Conservation (phyloP, 2,888 invertebrate genomes). For the Anthoptus insignis region DNA sequence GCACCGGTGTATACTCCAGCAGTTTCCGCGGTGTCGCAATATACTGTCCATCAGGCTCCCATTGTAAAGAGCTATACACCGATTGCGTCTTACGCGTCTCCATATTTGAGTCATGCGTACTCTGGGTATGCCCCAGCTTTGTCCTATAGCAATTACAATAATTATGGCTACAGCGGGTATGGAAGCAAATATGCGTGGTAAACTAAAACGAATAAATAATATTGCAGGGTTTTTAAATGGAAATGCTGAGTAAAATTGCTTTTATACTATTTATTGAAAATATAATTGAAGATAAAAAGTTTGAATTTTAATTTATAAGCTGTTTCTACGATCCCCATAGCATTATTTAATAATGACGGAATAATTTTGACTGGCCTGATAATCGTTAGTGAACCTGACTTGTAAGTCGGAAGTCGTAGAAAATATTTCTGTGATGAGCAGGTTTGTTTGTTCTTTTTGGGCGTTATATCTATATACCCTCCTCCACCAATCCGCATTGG, state of each 20-base stretch:
- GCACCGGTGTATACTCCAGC: slow-evolving; percentile 53
- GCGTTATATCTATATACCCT: too few relatives aligned
- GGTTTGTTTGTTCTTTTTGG: too few relatives aligned
- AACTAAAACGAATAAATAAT: slow-evolving; percentile 30
- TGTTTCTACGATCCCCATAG: too few relatives aligned
- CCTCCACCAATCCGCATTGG: too few relatives aligned
- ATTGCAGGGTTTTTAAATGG: neutral
- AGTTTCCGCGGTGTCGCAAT: slow-evolving; percentile 63
- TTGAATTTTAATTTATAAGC: too few relatives aligned
- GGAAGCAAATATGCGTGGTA: slow-evolving; percentile 63
- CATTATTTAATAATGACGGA: too few relatives aligned
- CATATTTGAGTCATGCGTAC: slow-evolving; percentile 36
- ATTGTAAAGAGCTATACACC: slow-evolving; percentile 58
- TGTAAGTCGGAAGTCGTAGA: too few relatives aligned
- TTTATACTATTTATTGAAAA: too few relatives aligned
- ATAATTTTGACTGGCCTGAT: too few relatives aligned
- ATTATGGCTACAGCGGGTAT: slow-evolving; percentile 51
- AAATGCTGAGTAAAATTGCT: neutral
- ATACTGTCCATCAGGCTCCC: slow-evolving; percentile 61
- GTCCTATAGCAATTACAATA: slow-evolving; percentile 52
- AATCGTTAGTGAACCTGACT: too few relatives aligned
- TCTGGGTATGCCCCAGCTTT: slow-evolving; percentile 47
- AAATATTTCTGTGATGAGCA: too few relatives aligned
- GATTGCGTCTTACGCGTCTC: slow-evolving; percentile 50
- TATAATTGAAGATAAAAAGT: too few relatives aligned